A percentile compares a stretch with the other conserved stretches of the same genome.
These are phyloP conservation scores for Clitarchus hookeri DNA, from an alignment of 2,888 invertebrate genomes.

Conservation along the genomic window DNA sequence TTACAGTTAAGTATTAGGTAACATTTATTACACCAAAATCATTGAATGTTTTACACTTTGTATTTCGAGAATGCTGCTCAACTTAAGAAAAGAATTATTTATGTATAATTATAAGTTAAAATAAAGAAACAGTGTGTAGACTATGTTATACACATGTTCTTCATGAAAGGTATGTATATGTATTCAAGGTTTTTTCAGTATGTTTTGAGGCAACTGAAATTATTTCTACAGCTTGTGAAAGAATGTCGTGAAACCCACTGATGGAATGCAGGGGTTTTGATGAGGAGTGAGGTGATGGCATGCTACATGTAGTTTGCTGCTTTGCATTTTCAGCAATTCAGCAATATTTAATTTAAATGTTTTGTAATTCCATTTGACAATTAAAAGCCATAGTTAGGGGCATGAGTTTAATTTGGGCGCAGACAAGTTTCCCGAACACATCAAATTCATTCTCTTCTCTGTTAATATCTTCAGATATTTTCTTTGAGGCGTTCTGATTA, in stretches of 20 bases:
- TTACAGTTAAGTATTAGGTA: no score
- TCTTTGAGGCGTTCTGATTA: background rate
- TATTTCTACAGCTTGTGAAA: background rate
- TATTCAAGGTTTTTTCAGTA: background rate
- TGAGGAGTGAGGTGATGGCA: background rate
- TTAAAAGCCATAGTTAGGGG: background rate
- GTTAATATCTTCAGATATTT: background rate
- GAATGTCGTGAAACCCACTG: background rate
- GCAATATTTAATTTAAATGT: background rate
- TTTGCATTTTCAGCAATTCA: background rate
- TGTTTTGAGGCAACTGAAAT: background rate
- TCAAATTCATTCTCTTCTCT: background rate
- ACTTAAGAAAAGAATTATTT: no score
- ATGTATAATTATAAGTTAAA: no score
- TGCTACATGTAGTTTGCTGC: background rate
- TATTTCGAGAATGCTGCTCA: no score
- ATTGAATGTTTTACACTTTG: no score
- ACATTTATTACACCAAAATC: no score
- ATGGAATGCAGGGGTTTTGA: background rate
- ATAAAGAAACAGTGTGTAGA: no score
- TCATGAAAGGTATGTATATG: background rate
- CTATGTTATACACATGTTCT: background rate
- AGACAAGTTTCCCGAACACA: background rate
- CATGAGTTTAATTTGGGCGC: background rate
- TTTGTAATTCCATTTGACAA: background rate